Evolutionary conservation across 1,140 invertebrate genomes (phyloP), one percentile per base, ranked within the genome.

Genomic region (Belonocnema kinseyi): DNA sequence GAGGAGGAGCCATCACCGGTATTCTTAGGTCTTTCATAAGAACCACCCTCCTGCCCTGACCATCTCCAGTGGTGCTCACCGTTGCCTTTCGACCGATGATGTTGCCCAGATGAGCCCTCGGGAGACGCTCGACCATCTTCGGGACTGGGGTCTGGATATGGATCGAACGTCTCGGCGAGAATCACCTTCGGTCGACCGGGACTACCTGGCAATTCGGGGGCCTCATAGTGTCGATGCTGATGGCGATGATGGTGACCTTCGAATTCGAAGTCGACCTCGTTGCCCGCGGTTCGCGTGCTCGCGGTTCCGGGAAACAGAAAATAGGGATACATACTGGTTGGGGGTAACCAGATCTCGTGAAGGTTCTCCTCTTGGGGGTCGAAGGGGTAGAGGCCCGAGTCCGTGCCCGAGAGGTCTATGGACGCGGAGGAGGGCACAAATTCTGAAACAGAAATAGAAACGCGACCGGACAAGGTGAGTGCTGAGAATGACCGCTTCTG

Each of bases 371-470:
- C 87, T 77, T 88, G 89, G 82, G 91, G 89, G 85, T 92, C 91
- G 88, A 90, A 91, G 75, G 92, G 90, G 90, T 92, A 91, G 81
- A 93, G 90, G 90, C 92, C 92, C 83, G 92, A 92, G 81, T 92
- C 92, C 85, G 92, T 92, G 87, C 92, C 92, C 84, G 92, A 91
- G 85, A 92, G 89, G 85, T 93, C 92, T 89, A 92, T 83, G 85
- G 90, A 88, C 88, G 88, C 89, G 87, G 86, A 88, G 58, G 88
- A 87, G 87, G 92, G 91, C 88, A 91, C 90, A 88, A 90, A 87
- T 89, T 93, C 92, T 93, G 92, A 92, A 93, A 93, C 91, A 93
- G 86, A 92, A 91, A 85, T 85, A 91, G 84, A 90, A 85, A 84
- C 85, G 86, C 84, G 86, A 82, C 85, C 87, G 88, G 85, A 85